Evolutionary conservation across 2,888 invertebrate species (phyloP).

Genomic region (Cryptocephalus primarius): DNA sequence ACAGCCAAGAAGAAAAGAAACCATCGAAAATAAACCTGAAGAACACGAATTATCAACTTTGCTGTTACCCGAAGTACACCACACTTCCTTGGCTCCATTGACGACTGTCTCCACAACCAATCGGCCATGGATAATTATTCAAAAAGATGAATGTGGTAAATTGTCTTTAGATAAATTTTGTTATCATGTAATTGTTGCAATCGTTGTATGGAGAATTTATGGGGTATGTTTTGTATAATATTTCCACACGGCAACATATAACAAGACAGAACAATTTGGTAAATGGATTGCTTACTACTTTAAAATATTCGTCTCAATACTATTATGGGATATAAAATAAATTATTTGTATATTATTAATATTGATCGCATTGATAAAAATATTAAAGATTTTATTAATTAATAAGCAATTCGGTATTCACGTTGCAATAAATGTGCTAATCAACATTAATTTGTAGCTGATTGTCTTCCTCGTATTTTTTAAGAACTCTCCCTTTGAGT

Average conservation of each 20-base stretch:
- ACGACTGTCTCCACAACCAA: slow-evolving; percentile 26
- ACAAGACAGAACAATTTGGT: too few relatives aligned
- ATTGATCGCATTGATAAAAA: too few relatives aligned
- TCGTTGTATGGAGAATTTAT: slow-evolving; percentile 11
- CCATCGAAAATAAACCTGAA: slow-evolving; percentile 24
- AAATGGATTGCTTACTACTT: too few relatives aligned
- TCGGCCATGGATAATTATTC: slow-evolving; percentile 28
- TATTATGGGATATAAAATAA: too few relatives aligned
- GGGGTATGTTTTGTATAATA: slow-evolving; percentile 2
- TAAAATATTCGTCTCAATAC: too few relatives aligned
- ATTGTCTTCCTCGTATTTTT: slow-evolving; percentile 28
- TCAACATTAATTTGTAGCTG: slow-evolving; percentile 1
- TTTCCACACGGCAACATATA: not conserved
- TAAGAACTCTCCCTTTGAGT: slow-evolving; percentile 19
- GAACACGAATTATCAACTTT: slow-evolving; percentile 27
- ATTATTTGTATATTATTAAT: too few relatives aligned
- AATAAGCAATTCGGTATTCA: too few relatives aligned
- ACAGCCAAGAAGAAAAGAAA: slow-evolving; percentile 25
- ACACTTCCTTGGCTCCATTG: slow-evolving; percentile 19
- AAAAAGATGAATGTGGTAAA: slow-evolving; percentile 18
- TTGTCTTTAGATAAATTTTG: slow-evolving; percentile 14
- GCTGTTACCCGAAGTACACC: slow-evolving; percentile 9
- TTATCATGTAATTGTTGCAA: slow-evolving; percentile 13
- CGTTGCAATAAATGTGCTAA: too few relatives aligned
- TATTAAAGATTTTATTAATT: too few relatives aligned